Base-by-base conservation (phyloP, 2,888 invertebrate genomes). In the Tyria jacobaeae region DNA sequence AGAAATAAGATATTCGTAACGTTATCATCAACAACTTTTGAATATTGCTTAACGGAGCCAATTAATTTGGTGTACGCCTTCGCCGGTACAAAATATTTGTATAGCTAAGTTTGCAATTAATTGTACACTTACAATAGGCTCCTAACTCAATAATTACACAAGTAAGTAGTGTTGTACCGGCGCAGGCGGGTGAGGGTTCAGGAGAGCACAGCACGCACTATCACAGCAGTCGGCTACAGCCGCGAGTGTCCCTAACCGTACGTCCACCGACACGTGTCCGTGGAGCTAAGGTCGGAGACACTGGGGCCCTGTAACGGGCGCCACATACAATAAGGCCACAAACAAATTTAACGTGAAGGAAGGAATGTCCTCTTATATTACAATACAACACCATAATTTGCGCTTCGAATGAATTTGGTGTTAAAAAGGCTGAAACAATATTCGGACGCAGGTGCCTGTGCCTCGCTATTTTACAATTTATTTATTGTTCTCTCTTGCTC, bases 321-420 rank as follows among this genome's bases (percentile, higher is more conserved):
- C 90, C 90, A 87, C 85, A 84, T 86, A 84, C 79, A 81, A 85
- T 93, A 94, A 94, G 94, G 94, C 94, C 94, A 93, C 94, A 89
- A 92, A 93, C 84, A 89, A 90, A 91, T 88, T 81, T 87, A 85
- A 87, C 84, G 82, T 85, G 86, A 91, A 92, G 91, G 86, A 91
- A 92, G 91, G 91, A 72, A 86, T 83, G 80, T 82, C 79, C 78
- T 80, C 85, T 80, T 82, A 82, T 74, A 75, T 80, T 70, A 80
- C 72, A 85, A 86, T 80, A n/a, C n/a, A 85, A 88, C 83, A 85
- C 80, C 79, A 79, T 65, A 78, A 82, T 84, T 88, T 87, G 88
- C 89, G 87, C 87, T 86, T 86, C 85, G 76, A 81, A 80, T 76
- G 66, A 79, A 77, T 76, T 77, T 73, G 79, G 67, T 76, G 67